A percentile compares a stretch with the other conserved stretches of the same genome.
Conservation (phyloP, 2,113 vertebrate species). For the Chiloscyllium plagiosum region DNA sequence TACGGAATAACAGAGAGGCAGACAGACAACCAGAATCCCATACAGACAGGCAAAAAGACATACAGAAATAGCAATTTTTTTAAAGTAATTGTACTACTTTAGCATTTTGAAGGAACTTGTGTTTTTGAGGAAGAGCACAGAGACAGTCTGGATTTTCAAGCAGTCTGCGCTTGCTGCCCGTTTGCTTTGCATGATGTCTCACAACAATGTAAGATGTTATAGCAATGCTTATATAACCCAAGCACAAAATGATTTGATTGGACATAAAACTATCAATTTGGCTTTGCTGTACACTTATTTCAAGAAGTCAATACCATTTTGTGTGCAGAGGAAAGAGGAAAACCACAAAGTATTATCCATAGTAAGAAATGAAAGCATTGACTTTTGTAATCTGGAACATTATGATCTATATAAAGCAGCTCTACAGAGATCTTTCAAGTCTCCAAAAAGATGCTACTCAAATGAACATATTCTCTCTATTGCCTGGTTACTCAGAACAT, state of each 20-base stretch:
- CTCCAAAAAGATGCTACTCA: not conserved
- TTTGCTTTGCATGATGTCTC: not conserved
- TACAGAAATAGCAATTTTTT: not conserved
- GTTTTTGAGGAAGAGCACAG: not conserved
- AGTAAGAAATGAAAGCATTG: not conserved
- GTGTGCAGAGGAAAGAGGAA: not conserved
- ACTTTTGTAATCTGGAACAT: not conserved
- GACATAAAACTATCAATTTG: not conserved
- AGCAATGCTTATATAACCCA: not conserved
- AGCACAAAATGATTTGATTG: not conserved
- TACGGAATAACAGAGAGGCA: not conserved
- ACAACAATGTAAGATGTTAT: not conserved
- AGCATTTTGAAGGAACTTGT: not conserved
- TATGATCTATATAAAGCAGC: not conserved
- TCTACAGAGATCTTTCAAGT: not conserved
- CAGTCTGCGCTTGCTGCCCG: not conserved
- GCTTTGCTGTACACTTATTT: not conserved
- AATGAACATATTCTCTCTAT: not conserved
- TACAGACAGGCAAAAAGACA: constrained; percentile 16
- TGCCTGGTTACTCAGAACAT: not conserved
- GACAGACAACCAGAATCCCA: not conserved
- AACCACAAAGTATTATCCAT: not conserved
- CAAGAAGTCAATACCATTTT: not conserved
- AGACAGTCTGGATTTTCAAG: not conserved
- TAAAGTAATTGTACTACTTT: not conserved